Base-by-base conservation (phyloP, 2,113 vertebrate species). In the Octodon degus region DNA sequence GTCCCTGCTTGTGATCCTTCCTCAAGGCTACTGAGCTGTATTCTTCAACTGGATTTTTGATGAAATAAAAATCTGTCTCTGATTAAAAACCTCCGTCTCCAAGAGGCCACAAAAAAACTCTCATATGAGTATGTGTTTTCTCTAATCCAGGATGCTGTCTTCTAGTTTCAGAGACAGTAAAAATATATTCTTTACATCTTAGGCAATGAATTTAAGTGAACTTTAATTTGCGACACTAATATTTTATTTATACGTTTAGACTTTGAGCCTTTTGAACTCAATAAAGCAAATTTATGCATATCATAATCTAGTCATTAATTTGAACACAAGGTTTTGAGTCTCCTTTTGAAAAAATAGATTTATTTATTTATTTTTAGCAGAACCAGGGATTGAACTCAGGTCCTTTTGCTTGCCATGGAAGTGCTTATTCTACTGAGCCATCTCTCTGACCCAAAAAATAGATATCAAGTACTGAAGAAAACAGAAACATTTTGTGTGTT, bases 191-290 rank as follows among this genome's bases (percentile, higher is more conserved):
- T 76, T 86, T 50, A 34, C 62, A 37, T 53, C 80, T 95, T 65
- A 50, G 53, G 37, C 82, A 76, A 47, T 77, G 89, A 72, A 60
- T 84, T 80, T 89, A 91, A 93, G 47, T 72, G 63, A 10, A 55
- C 43, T 96, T 86, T 84, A 65, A 72, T 83, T 93, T 94, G 8
- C 25, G 87, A 43, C 32, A 22, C 62, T 76, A 79, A 91, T 85
- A 43, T 82, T 95, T 86, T 87, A 87, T 89, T 91, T 70, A 80
- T 93, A 63, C 80, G n/a, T 13, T 70, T 96, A 93, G 95, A 77
- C 24, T 79, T 94, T 47, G 77, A 96, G 55, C 55, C 74, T 90
- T 94, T 97, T 72, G 82, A 97, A 95, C 77, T 97, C 94, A 92
- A n/a, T 95, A 88, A 89, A 94, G 70, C 77, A 95, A 72, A 95